These are phyloP conservation scores for Callithrix jacchus DNA, from an alignment of 2,113 vertebrate genomes.

Conservation along the genomic window DNA sequence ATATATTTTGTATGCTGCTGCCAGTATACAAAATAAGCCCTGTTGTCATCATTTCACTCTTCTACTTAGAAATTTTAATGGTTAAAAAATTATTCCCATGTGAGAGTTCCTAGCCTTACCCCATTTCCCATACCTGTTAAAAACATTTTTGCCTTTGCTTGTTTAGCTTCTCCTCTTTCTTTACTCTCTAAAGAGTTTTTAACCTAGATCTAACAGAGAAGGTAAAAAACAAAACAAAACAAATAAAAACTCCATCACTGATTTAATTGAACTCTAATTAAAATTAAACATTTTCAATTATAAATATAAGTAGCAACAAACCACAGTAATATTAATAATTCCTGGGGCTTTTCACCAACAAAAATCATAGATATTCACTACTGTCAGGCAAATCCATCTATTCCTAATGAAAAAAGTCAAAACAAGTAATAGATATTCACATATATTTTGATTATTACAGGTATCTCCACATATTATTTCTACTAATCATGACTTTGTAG, in stretches of 20 bases:
- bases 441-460: background rate
- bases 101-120: background rate
- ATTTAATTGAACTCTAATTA: background rate
- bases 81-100: background rate
- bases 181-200: background rate
- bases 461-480: background rate
- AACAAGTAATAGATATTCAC: background rate
- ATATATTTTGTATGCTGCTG: background rate
- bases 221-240: background rate
- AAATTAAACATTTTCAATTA: slow-evolving; percentile 26
- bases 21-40: background rate
- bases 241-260: background rate
- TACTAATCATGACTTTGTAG: background rate
- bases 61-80: background rate
- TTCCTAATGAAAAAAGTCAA: too few species aligned
- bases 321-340: background rate
- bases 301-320: background rate
- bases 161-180: background rate
- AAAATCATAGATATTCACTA: background rate
- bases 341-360: background rate
- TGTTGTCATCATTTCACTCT: background rate
- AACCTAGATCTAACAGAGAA: background rate
- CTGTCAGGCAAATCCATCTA: too few species aligned
- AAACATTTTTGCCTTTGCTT: background rate
- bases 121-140: background rate